phyloP scores from a whole-genome alignment of 2,888 invertebrate species.

The Omphaloscelis lunosa region DNA sequence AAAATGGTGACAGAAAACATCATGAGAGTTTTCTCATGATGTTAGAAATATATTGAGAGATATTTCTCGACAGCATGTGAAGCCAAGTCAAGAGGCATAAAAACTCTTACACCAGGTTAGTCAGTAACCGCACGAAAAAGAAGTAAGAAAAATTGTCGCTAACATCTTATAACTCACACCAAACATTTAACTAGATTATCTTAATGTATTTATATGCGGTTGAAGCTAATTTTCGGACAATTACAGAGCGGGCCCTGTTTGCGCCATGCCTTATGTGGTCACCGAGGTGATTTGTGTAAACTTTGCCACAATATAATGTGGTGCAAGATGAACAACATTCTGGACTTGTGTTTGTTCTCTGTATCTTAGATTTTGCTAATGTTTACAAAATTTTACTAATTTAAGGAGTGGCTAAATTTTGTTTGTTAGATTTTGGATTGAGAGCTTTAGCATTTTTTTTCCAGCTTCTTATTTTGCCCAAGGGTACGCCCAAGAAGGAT shows the following conservation, averaged over 20 bases:
- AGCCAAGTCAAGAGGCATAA: no score
- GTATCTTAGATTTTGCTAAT: slow-evolving; percentile 30
- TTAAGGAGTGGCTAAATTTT: neutral
- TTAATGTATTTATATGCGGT: slow-evolving; percentile 90
- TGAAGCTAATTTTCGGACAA: slow-evolving; percentile 89
- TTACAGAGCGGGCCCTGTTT: slow-evolving; percentile 81
- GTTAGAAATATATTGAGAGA: no score
- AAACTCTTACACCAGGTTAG: no score
- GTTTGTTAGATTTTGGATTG: neutral
- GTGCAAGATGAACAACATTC: slow-evolving; percentile 44
- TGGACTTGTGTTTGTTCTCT: slow-evolving; percentile 15
- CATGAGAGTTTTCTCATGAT: no score
- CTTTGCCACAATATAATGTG: slow-evolving; percentile 47
- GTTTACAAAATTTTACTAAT: neutral
- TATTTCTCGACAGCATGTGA: no score
- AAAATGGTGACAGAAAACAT: no score
- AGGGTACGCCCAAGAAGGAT: neutral
- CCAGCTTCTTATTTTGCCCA: neutral
- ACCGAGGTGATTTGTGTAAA: slow-evolving; percentile 67
- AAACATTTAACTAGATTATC: slow-evolving; percentile 82
- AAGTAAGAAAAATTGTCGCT: slow-evolving; percentile 28
- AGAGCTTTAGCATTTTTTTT: neutral
- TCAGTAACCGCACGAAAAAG: no score
- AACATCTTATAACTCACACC: slow-evolving; percentile 59
- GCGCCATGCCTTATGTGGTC: slow-evolving; percentile 72